Base-by-base conservation (phyloP, 2,113 vertebrate genomes). In the Raphicerus campestris region DNA sequence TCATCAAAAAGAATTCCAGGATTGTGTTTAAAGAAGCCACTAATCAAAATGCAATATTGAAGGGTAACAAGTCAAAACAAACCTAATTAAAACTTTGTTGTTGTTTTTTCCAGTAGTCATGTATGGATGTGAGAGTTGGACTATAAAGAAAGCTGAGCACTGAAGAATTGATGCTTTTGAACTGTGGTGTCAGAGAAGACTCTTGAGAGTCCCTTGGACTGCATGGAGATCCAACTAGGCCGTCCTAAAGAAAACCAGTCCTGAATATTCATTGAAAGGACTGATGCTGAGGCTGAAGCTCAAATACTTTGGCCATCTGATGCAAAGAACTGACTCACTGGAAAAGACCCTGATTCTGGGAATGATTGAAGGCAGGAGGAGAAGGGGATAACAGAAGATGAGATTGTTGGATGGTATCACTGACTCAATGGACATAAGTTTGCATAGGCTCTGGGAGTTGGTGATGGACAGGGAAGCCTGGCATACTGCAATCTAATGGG, bases 1-100 rank as follows among this genome's bases (percentile, higher is more conserved):
- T 66, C 99, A 99, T 0, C 98, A 99, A 97, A 97, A 66, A 97
- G 97, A 93, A 85, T 10, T 5, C 81, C 97, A 13, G 86, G 93
- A 35, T 39, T 75, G 26, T 45, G 1, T 6, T 56, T 56, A 42
- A 30, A 45, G 58, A 77, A 80, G 35, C 15, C 55, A 3, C 22
- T 87, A 30, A 19, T 2, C 22, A 35, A 20, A 83, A 20, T 49
- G 15, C 22, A 61, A 66, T 58, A 75, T 56, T 15, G n/a, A 42
- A 42, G 22, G 66, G 10, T 13, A 73, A 73, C 19, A 73, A 22
- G 39, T 22, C n/a, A 73, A 39, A 70, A 39, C 66, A 73, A 39
- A 73, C 13, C 10, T 70, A 70, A 10, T 70, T 70, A 39, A 39
- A 39, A 1, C 66, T 70, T 70, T 39, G n/a, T 70, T 70, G 35